Base-by-base conservation (phyloP, 2,113 vertebrate species). In the Ptilonorhynchus violaceus region DNA sequence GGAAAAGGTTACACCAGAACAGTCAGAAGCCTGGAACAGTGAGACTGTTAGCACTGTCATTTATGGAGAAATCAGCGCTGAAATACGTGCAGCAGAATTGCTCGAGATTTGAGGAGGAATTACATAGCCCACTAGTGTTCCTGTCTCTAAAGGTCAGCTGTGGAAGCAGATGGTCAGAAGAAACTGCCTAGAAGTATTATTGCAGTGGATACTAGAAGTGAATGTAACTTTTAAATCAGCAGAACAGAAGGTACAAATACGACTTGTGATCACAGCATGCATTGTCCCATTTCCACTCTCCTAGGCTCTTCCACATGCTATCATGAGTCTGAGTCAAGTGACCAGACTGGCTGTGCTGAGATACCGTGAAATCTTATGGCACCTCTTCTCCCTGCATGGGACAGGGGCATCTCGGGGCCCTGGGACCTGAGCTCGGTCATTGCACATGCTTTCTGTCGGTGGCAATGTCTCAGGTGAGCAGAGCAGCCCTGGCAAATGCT, bases 401-500 rank as follows among this genome's bases (percentile, higher is more conserved):
- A 33, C 6, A 17, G 37, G 31, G 13, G 46, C 37, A 60, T 33
- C 47, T 66, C 0, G 0, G 33, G 20, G 4, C 27, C 15, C 49
- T 15, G 4, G 64, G 66, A 31, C n/a, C 16, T 58, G 53, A 75
- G 39, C 33, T 86, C 24, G 30, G 47, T 24, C 88, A 19, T 2
- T 46, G 52, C 13, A 6, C 21, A 28, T 0, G 0, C 44, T 35
- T 91, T 76, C 25, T 73, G 42, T 56, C 49, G 52, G 49, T 74
- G 56, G 23, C 13, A 46, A 21, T 3, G 7, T 16, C 52, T 53
- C 50, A 47, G 53, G 44, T 52, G 64, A 93, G 67, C 33, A 67
- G 31, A 78, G 52, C 35, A 72, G 14, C 19, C 16, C 78, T 63
- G 66, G 41, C 0, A 0, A 37, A 11, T 0, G 0, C 30, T 27